Conservation (phyloP, 2,113 vertebrate genomes). For the Edolisoma coerulescens region DNA sequence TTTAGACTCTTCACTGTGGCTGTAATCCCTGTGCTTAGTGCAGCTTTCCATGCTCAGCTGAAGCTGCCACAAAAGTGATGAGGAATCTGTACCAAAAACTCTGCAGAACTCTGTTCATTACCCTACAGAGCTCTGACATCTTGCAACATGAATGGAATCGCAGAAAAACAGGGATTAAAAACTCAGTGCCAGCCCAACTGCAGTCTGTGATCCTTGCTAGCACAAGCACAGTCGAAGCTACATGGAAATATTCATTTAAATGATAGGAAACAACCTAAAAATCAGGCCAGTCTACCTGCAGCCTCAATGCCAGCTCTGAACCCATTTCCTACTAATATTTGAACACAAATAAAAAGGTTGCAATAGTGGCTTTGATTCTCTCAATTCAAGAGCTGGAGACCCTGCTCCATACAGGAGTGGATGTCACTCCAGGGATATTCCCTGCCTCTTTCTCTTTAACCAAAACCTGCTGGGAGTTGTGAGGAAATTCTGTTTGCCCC, state of each 20-base stretch:
- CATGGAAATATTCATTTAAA: not conserved
- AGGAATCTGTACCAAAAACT: not conserved
- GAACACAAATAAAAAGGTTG: not conserved
- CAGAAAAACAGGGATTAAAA: not conserved
- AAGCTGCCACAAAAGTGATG: not conserved
- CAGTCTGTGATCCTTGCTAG: not conserved
- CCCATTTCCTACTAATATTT: not conserved
- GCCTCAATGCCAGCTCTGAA: not conserved
- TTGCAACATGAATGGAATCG: not conserved
- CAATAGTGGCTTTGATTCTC: not conserved
- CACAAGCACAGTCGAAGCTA: not conserved
- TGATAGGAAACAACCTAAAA: not conserved
- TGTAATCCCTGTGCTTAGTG: not conserved
- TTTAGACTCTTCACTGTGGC: not conserved
- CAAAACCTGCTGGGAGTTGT: not conserved
- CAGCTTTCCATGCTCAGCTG: not conserved
- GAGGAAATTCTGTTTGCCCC: not conserved
- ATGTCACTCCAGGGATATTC: not conserved
- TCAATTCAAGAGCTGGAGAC: not conserved
- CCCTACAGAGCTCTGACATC: not conserved
- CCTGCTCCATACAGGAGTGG: not conserved
- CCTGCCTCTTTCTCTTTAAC: not conserved
- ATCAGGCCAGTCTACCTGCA: not conserved
- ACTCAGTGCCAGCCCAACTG: not conserved
- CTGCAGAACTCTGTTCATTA: not conserved